Conservation (phyloP, 2,888 invertebrate genomes). For the Resseliella maxima region DNA sequence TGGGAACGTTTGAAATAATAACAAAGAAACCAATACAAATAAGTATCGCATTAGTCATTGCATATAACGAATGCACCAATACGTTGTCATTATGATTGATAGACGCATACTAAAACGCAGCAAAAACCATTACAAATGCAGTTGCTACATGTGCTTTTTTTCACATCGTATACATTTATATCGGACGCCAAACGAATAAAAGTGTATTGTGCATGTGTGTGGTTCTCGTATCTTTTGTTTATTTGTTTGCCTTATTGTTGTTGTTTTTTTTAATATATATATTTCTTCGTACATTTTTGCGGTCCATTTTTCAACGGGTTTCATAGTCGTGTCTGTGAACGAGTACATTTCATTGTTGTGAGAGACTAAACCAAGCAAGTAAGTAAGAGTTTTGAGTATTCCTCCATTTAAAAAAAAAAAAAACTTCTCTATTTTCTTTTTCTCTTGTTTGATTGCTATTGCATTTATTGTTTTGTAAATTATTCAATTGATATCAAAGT, state of each 20-base stretch:
- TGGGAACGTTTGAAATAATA: background rate
- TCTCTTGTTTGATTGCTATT: background rate
- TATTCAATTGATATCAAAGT: too few relatives aligned
- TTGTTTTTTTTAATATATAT: background rate
- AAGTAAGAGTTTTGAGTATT: conserved; percentile 18
- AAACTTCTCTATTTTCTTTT: background rate
- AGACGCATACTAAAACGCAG: background rate
- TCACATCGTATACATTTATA: background rate
- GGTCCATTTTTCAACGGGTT: conserved; percentile 31
- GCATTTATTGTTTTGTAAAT: background rate
- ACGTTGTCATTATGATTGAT: background rate
- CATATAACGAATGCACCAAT: background rate
- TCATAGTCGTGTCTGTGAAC: background rate
- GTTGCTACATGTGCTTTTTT: background rate
- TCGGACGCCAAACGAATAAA: background rate
- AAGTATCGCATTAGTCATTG: conserved; percentile 9
- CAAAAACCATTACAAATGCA: background rate
- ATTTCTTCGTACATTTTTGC: background rate
- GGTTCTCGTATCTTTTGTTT: background rate
- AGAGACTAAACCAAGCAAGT: conserved; percentile 8
- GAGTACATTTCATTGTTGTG: conserved; percentile 39
- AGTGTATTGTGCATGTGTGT: background rate
- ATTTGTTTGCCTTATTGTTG: background rate
- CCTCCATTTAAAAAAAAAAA: too few relatives aligned
- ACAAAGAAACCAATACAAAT: conserved; percentile 28